Percentiles rank a stretch among this genome's conserved stretches.
Evolutionary conservation across 2,888 invertebrate species (phyloP).

Genomic region (Bellardia bayeri): DNA sequence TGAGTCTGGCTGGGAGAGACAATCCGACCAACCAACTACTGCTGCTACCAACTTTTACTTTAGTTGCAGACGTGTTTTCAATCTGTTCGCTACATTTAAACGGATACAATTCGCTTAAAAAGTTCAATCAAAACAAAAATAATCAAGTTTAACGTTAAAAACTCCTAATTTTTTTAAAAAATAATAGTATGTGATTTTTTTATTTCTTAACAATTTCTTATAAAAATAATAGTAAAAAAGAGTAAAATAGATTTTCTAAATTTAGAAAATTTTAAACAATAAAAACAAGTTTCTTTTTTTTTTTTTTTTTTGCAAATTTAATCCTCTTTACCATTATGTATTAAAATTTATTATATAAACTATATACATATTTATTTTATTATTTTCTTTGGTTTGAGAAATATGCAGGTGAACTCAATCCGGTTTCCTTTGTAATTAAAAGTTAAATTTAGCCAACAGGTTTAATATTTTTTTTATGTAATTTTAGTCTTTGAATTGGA

Average conservation of each 20-base stretch:
- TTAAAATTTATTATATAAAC: constrained; percentile 54
- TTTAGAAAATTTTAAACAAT: neutral
- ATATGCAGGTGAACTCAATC: constrained; percentile 68
- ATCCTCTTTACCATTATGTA: neutral
- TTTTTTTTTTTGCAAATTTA: neutral
- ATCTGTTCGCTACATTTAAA: constrained; percentile 73
- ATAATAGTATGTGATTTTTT: constrained; percentile 43
- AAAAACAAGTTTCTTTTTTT: too few species aligned
- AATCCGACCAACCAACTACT: constrained; percentile 66
- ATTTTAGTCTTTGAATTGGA: neutral
- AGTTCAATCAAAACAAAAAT: constrained; percentile 28
- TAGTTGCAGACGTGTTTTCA: constrained; percentile 77
- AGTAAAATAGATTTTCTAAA: neutral
- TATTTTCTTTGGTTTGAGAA: neutral
- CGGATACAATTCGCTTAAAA: constrained; percentile 52
- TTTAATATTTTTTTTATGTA: constrained; percentile 33
- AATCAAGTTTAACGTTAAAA: constrained; percentile 15
- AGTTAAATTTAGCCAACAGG: constrained; percentile 56
- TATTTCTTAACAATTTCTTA: neutral
- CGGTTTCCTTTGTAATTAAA: constrained; percentile 63
- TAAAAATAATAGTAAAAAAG: constrained; percentile 1
- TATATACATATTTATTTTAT: constrained; percentile 5
- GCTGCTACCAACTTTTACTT: constrained; percentile 73
- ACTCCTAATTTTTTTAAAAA: neutral
- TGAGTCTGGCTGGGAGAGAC: constrained; percentile 42